phyloP scores from a whole-genome alignment of 1,140 invertebrate genomes.

The Delia radicum region DNA sequence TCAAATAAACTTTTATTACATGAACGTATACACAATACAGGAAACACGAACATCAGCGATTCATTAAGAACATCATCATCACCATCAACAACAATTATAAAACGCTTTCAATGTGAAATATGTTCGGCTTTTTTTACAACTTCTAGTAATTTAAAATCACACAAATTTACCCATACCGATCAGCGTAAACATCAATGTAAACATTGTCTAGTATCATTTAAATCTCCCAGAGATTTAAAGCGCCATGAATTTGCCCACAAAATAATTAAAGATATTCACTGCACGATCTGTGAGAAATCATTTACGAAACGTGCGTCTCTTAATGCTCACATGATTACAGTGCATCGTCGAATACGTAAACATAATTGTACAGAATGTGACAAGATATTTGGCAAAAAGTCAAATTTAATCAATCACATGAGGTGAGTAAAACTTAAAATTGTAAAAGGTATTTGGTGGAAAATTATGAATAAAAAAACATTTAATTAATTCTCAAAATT shows the following conservation, averaged over 20 bases:
- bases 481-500: too few relatives aligned
- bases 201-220: constrained; percentile 27
- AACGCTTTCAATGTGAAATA: constrained; percentile 59
- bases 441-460: too few relatives aligned
- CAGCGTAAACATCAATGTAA: constrained; percentile 47
- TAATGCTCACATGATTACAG: constrained; percentile 27
- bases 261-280: constrained; percentile 23
- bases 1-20: constrained; percentile 81
- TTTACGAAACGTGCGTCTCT: constrained; percentile 30
- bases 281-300: constrained; percentile 27
- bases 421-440: constrained; percentile 27
- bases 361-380: constrained; percentile 31
- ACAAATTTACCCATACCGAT: constrained; percentile 58
- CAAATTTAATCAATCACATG: constrained; percentile 31
- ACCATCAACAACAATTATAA: neutral
- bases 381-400: constrained; percentile 30
- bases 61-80: neutral
- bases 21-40: constrained; percentile 71
- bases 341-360: constrained; percentile 26
- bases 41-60: constrained; percentile 48
- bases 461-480: too few relatives aligned
- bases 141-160: constrained; percentile 59
- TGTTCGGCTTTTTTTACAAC: constrained; percentile 62
- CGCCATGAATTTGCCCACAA: constrained; percentile 27
- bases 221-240: constrained; percentile 25